A percentile compares a stretch with the other conserved stretches of the same genome.
Conservation (phyloP, 2,797 vertebrate genomes). For the Champsocephalus gunnari region DNA sequence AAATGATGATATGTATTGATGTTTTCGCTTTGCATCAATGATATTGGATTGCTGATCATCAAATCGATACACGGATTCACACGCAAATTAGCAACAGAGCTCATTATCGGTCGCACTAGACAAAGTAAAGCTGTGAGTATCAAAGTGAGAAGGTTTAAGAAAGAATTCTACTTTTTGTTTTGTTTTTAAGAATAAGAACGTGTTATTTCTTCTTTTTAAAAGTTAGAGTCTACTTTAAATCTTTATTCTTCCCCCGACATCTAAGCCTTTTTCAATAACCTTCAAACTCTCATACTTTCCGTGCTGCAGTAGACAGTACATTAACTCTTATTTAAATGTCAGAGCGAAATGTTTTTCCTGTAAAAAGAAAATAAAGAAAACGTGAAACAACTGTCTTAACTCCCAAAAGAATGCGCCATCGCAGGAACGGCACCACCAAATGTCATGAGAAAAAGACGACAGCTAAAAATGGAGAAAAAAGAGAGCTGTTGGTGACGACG, state of each 20-base stretch:
- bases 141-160: neutral
- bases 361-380: conserved; percentile 1
- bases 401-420: conserved; percentile 62
- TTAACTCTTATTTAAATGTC: conserved; percentile 62
- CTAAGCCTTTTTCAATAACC: neutral
- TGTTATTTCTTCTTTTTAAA: conserved; percentile 9
- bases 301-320: conserved; percentile 30
- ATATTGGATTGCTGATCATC: too few species aligned
- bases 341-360: conserved; percentile 49
- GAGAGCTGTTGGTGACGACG: conserved; percentile 52
- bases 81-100: neutral
- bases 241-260: neutral
- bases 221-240: neutral
- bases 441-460: conserved; percentile 78
- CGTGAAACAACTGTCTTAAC: conserved; percentile 46
- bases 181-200: neutral
- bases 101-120: neutral
- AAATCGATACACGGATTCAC: too few species aligned
- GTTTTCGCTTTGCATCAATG: too few species aligned
- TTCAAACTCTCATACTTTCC: conserved; percentile 32
- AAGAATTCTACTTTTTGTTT: neutral
- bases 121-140: neutral
- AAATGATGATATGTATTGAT: too few species aligned
- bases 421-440: conserved; percentile 67
- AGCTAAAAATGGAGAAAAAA: conserved; percentile 76